These are phyloP conservation scores for Nanorana parkeri DNA, from an alignment of 2,113 vertebrate genomes.

Conservation along the genomic window DNA sequence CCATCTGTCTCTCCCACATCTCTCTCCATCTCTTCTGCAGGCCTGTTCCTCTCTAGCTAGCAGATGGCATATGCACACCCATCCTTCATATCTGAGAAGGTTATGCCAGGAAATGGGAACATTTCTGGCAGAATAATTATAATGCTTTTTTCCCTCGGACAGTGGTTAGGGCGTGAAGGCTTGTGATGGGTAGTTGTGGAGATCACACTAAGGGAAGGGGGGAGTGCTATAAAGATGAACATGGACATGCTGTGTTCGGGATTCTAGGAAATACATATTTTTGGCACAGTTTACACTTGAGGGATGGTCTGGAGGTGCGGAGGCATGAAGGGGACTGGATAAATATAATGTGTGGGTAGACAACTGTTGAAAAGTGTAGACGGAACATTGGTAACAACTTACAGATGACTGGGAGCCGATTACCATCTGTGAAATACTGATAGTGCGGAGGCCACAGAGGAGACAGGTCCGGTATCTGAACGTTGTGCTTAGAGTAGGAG, in stretches of 20 bases:
- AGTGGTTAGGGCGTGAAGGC: conserved; percentile 25
- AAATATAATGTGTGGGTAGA: neutral
- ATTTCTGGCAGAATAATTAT: conserved; percentile 22
- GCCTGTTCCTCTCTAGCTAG: conserved; percentile 6
- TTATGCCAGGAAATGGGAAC: conserved; percentile 41
- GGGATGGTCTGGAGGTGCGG: neutral
- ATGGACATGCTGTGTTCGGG: neutral
- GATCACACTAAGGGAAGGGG: neutral
- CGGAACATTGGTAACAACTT: neutral
- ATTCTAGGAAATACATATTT: neutral
- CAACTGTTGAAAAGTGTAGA: neutral
- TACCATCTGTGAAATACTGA: conserved; percentile 17
- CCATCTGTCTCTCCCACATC: conserved; percentile 24
- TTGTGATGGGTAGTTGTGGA: neutral
- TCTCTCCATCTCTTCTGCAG: neutral
- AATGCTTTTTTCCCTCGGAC: neutral
- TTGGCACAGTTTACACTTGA: neutral
- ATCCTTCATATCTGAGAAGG: neutral
- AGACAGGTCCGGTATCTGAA: conserved; percentile 24
- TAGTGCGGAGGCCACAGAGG: conserved; percentile 39
- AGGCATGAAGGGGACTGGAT: neutral
- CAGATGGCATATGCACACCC: conserved; percentile 40
- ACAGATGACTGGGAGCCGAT: conserved; percentile 38
- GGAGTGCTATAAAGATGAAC: neutral
- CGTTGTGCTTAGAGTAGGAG: neutral